Conservation (phyloP, 2,797 vertebrate genomes). For the Coilia nasus region DNA sequence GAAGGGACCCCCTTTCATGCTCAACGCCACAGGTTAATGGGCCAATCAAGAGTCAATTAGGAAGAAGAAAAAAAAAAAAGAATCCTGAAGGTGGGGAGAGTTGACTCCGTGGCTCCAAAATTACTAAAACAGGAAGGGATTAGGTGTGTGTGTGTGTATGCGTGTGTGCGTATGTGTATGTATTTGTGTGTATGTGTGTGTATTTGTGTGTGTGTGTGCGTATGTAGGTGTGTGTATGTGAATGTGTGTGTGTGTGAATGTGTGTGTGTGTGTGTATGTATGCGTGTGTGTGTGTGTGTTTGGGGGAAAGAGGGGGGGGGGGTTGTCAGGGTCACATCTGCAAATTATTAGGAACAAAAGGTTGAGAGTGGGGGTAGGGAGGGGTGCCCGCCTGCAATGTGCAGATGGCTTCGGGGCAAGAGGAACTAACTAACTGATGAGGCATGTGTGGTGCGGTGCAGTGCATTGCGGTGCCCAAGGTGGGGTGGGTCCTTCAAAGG, state of each 20-base stretch:
- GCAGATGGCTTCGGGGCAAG: conserved; percentile 56
- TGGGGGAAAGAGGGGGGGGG: conserved; percentile 62
- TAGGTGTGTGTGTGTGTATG: too few species aligned
- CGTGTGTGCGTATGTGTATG: too few species aligned
- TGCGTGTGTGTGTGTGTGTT: conserved; percentile 43
- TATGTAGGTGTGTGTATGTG: too few species aligned
- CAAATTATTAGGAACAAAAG: conserved; percentile 70
- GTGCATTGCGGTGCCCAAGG: background rate
- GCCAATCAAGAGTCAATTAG: conserved; percentile 84
- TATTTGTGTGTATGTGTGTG: too few species aligned
- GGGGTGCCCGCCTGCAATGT: conserved; percentile 37
- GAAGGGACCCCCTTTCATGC: conserved; percentile 59
- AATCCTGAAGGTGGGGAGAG: conserved; percentile 13
- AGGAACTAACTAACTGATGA: conserved; percentile 53
- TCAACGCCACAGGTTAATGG: conserved; percentile 79
- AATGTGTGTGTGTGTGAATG: conserved; percentile 32
- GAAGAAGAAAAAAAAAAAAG: conserved; percentile 65
- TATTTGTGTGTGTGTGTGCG: too few species aligned
- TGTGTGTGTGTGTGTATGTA: conserved; percentile 51
- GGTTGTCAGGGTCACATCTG: conserved; percentile 64
- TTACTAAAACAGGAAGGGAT: conserved; percentile 7
- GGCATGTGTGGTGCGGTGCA: conserved; percentile 14
- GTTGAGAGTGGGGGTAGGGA: conserved; percentile 42
- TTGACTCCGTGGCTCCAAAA: background rate
- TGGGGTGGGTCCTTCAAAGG: conserved; percentile 58